Evolutionary conservation across 2,113 vertebrate species (phyloP), one percentile per base, ranked within the genome.

Genomic region (Orycteropus afer): DNA sequence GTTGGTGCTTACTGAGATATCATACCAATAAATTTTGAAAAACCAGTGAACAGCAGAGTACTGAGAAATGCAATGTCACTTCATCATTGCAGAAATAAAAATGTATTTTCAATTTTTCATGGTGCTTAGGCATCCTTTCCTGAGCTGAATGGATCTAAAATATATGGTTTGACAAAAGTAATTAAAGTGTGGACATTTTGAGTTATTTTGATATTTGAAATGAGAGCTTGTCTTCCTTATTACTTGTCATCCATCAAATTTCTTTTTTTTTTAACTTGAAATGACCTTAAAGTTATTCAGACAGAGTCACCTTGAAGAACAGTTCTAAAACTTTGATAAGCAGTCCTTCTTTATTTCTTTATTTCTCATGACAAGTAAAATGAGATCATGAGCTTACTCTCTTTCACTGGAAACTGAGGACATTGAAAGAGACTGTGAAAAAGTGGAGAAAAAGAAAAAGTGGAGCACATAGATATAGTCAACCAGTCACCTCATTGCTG

Each of bases 201-300:
- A 98, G 95, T 97, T 98, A 98, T 97, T 98, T 89, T 93, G 88
- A 96, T 97, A 95, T 94, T 96, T 98, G 95, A 97, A 98, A 96
- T 55, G 82, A 96, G 96, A 97, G 57, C 95, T 91, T 97, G 87
- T 96, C 93, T 97, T 45, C 76, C 32, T 29, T 67, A 95, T 84
- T 86, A 15, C 32, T 92, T 94, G 78, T 96, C 91, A 97, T 98
- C 73, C 90, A 97, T 98, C 97, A 98, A 4, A 45, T 53, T 78
- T 71, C 74, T 82, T 92, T 51, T 27, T 71, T 95, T 98, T 77
- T 40, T 89, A 76, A 89, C 94, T 98, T 2, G 27, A 69, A 45
- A 84, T 97, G 95, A 98, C 97, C 97, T 98, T 97, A 98, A 97
- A 98, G 47, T 95, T 98, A 95, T 45, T 97, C 80, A 0, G 2